Evolutionary conservation across 2,113 vertebrate species (phyloP).

Genomic region (Dicrurus megarhynchus): DNA sequence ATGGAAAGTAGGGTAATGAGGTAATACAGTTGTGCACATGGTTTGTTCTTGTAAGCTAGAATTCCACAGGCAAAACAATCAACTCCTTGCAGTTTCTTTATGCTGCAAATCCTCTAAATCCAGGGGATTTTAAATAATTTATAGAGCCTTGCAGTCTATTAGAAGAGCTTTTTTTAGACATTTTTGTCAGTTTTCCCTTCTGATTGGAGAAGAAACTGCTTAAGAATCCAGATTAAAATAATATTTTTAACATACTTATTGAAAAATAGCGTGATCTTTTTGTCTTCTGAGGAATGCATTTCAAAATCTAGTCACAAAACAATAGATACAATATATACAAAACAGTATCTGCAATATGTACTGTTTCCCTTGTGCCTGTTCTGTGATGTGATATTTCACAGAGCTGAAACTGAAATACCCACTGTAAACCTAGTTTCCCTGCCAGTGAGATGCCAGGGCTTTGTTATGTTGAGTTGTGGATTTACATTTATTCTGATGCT

Average conservation of each 20-base stretch:
- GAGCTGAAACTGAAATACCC: not conserved
- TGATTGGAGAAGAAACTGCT: not conserved
- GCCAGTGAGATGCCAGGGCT: not conserved
- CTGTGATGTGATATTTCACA: not conserved
- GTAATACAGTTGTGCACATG: not conserved
- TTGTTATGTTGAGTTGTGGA: not conserved
- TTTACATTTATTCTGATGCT: not conserved
- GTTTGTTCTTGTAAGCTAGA: not conserved
- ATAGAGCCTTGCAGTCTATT: not conserved
- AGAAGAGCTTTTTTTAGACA: not conserved
- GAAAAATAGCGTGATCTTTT: not conserved
- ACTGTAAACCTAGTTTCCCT: not conserved
- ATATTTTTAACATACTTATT: not conserved
- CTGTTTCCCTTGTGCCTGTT: not conserved
- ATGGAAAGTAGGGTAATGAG: not conserved
- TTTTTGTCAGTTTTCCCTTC: not conserved
- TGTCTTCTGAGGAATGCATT: not conserved
- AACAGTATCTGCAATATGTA: not conserved
- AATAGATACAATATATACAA: not conserved
- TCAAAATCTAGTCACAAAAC: not conserved
- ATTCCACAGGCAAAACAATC: not conserved
- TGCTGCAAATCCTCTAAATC: slow-evolving; percentile 4
- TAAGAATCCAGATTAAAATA: not conserved
- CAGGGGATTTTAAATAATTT: not conserved
- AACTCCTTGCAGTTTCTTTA: not conserved